These are phyloP conservation scores for Platyrinchus mystaceus DNA, from an alignment of 2,797 vertebrate species.

Conservation along the genomic window DNA sequence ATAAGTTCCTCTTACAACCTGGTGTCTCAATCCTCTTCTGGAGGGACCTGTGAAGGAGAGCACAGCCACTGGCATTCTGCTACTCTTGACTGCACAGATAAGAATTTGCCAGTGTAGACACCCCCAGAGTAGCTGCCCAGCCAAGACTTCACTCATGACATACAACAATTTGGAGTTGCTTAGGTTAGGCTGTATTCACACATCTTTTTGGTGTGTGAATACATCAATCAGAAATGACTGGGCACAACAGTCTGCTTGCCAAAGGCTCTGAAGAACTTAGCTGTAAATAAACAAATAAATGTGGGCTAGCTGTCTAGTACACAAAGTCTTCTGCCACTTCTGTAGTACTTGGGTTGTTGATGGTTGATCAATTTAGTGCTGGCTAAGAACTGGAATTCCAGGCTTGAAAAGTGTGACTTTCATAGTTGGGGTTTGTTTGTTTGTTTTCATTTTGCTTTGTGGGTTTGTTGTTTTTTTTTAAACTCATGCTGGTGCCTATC, in stretches of 20 bases:
- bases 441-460: too few species aligned
- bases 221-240: neutral
- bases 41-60: neutral
- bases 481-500: neutral
- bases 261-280: neutral
- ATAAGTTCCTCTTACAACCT: neutral
- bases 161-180: neutral
- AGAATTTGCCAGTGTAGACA: neutral
- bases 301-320: neutral
- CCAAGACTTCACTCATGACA: accelerated
- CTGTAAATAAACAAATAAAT: neutral
- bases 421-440: too few species aligned
- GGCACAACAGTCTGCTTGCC: neutral
- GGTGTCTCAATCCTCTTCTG: neutral
- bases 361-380: neutral
- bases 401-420: neutral
- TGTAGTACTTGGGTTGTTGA: neutral
- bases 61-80: neutral
- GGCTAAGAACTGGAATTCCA: neutral
- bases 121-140: neutral
- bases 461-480: neutral
- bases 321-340: neutral
- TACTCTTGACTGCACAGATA: too few species aligned
- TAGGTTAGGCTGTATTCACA: neutral
- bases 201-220: neutral